These are phyloP conservation scores for Cremastinae sp. DNA, from an alignment of 2,888 invertebrate species.

Conservation along the genomic window DNA sequence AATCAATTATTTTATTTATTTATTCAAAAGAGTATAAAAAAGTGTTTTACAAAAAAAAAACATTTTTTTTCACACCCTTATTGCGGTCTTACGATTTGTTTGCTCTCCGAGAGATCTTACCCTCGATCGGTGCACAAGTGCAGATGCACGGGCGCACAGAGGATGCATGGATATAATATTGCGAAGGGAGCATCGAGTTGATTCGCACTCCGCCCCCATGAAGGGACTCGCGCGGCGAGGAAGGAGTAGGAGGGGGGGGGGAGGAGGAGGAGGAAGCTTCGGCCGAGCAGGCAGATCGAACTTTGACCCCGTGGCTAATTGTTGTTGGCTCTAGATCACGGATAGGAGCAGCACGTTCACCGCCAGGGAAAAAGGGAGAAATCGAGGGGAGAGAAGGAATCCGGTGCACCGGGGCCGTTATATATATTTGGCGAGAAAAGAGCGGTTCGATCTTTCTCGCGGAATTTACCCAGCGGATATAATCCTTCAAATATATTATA, in stretches of 20 bases:
- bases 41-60: neutral
- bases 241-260: constrained; percentile 59
- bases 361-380: constrained; percentile 30
- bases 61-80: constrained; percentile 23
- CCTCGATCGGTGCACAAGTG: constrained; percentile 17
- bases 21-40: neutral
- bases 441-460: constrained; percentile 54
- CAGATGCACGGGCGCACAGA: neutral
- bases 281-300: constrained; percentile 73
- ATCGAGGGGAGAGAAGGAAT: constrained; percentile 36
- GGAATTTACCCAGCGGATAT: constrained; percentile 63
- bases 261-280: constrained; percentile 67
- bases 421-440: constrained; percentile 44
- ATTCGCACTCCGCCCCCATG: constrained; percentile 63
- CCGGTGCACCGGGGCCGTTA: constrained; percentile 57
- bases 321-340: constrained; percentile 79
- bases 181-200: constrained; percentile 40
- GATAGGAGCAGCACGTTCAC: constrained; percentile 69
- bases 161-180: constrained; percentile 6
- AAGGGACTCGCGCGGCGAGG: no score
- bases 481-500: constrained; percentile 61
- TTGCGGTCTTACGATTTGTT: constrained; percentile 77
- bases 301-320: constrained; percentile 79
- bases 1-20: neutral
- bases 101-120: constrained; percentile 69